These are phyloP conservation scores for Serilophus lunatus DNA, from an alignment of 2,113 vertebrate genomes.

Conservation along the genomic window DNA sequence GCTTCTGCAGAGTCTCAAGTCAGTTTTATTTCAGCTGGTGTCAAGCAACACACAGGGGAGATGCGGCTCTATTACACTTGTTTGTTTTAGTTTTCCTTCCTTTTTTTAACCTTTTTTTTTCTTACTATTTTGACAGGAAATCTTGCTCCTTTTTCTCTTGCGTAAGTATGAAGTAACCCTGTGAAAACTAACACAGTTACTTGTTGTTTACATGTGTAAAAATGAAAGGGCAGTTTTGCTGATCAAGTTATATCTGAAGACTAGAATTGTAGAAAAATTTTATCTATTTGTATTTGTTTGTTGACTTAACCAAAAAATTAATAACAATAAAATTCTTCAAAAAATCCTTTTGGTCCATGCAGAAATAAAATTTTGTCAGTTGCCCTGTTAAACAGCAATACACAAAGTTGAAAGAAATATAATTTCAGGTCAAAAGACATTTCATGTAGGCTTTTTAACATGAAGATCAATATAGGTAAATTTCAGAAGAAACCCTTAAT, in stretches of 20 bases:
- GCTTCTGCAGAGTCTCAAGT: slow-evolving; percentile 51
- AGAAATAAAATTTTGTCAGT: slow-evolving; percentile 27
- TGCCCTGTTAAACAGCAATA: slow-evolving; percentile 1
- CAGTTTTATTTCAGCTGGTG: slow-evolving; percentile 54
- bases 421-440: slow-evolving; percentile 9
- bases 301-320: neutral
- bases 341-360: neutral
- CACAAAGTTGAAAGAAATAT: neutral
- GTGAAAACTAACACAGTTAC: neutral
- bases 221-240: neutral
- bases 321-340: neutral
- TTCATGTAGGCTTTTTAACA: neutral
- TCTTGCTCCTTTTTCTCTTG: slow-evolving; percentile 20
- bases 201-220: neutral
- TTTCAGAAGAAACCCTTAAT: neutral
- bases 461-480: neutral
- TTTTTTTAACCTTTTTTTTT: neutral
- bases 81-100: slow-evolving; percentile 31
- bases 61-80: neutral
- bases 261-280: neutral
- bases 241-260: neutral
- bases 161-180: slow-evolving; percentile 34
- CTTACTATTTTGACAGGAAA: slow-evolving; percentile 44
- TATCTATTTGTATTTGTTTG: neutral
- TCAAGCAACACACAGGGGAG: slow-evolving; percentile 39